A percentile compares a stretch with the other conserved stretches of the same genome.
Conservation (phyloP, 2,113 vertebrate genomes). For the Syngnathoides biaculeatus region DNA sequence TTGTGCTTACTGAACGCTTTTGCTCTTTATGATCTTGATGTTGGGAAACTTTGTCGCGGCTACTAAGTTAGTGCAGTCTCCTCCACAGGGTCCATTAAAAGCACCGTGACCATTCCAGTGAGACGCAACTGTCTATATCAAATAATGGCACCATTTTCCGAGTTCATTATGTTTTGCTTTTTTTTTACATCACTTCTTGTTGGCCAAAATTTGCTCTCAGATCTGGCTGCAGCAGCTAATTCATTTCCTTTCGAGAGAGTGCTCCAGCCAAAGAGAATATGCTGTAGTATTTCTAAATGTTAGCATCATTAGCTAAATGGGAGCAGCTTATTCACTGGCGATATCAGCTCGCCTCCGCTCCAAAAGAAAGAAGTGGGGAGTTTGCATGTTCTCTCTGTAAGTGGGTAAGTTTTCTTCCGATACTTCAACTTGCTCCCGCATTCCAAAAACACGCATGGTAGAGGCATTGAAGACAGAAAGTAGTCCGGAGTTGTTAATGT, state of each 20-base stretch:
- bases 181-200: constrained; percentile 11
- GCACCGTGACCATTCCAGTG: constrained; percentile 6
- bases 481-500: no score
- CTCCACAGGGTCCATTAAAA: constrained; percentile 22
- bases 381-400: no score
- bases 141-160: constrained; percentile 12
- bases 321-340: constrained; percentile 40
- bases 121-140: constrained; percentile 13
- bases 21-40: not conserved
- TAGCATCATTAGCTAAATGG: constrained; percentile 46
- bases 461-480: no score
- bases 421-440: no score
- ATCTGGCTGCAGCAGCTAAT: constrained; percentile 21
- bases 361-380: constrained; percentile 20
- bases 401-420: no score
- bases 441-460: no score
- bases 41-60: constrained; percentile 11
- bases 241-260: constrained; percentile 30
- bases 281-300: constrained; percentile 38
- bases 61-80: constrained; percentile 15
- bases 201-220: constrained; percentile 7
- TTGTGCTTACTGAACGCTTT: constrained; percentile 16
- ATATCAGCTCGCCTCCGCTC: constrained; percentile 34
- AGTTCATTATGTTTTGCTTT: constrained; percentile 1
- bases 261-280: constrained; percentile 37